These are phyloP conservation scores for Abrostola tripartita DNA, from an alignment of 2,888 invertebrate genomes.

Conservation along the genomic window DNA sequence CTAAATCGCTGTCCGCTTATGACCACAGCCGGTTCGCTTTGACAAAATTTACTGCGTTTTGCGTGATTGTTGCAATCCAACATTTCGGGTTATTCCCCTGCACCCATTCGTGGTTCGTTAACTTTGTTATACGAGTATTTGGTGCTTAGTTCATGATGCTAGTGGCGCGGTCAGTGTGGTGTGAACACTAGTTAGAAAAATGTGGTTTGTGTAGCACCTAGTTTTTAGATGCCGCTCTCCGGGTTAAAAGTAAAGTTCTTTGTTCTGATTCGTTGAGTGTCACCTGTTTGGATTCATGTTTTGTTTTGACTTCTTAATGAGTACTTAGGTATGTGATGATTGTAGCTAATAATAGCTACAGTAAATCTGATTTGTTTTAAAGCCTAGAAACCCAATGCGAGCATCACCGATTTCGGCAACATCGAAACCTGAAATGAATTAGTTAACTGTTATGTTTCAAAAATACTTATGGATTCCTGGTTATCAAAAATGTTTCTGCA, in stretches of 20 bases:
- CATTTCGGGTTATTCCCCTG: constrained; percentile 79
- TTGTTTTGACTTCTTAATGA: not conserved
- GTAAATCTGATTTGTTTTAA: too few species aligned
- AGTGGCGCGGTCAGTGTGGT: constrained; percentile 57
- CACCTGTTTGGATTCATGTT: not conserved
- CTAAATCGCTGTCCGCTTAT: constrained; percentile 47
- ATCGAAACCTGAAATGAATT: constrained; percentile 93
- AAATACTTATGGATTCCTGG: too few species aligned
- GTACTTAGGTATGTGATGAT: not conserved
- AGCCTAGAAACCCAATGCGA: constrained; percentile 99
- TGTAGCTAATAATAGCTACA: too few species aligned
- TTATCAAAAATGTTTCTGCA: too few species aligned
- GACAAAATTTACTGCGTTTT: constrained; percentile 80
- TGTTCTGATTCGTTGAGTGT: constrained; percentile 18
- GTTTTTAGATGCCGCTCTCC: constrained; percentile 28
- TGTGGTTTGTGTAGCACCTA: constrained; percentile 37
- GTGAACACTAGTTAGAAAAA: constrained; percentile 50
- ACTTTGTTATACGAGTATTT: constrained; percentile 82
- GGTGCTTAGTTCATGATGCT: constrained; percentile 80
- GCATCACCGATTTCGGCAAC: constrained; percentile 99
- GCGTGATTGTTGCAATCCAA: constrained; percentile 83
- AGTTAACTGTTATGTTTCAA: not conserved
- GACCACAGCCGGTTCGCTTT: constrained; percentile 61
- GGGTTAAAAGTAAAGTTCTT: constrained; percentile 21
- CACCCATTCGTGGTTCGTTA: constrained; percentile 85